Conservation (phyloP, 2,113 vertebrate species). For the Passer domesticus region DNA sequence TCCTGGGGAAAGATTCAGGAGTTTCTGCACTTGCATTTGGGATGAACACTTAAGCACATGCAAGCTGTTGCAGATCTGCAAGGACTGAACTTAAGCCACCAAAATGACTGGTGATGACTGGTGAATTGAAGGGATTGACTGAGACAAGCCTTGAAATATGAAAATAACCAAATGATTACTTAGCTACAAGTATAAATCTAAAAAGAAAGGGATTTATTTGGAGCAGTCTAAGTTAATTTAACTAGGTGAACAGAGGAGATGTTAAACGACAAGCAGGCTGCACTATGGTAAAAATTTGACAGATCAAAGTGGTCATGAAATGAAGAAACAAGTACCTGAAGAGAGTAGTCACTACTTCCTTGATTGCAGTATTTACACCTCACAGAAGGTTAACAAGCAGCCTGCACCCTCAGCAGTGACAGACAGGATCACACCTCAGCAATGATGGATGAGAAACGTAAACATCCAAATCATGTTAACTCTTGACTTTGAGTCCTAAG, state of each 20-base stretch:
- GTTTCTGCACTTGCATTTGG: slow-evolving; percentile 71
- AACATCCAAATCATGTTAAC: not conserved
- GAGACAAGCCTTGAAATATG: slow-evolving; percentile 11
- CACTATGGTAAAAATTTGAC: not conserved
- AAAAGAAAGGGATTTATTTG: not conserved
- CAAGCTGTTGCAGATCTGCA: not conserved
- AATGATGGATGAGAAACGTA: not conserved
- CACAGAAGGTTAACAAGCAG: not conserved
- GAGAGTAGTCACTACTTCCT: not conserved
- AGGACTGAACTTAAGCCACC: slow-evolving; percentile 19
- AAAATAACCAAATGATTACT: slow-evolving; percentile 15
- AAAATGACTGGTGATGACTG: not conserved
- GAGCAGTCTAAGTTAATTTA: not conserved
- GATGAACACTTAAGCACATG: slow-evolving; percentile 6
- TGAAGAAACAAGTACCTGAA: not conserved
- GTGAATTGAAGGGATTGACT: slow-evolving; percentile 23
- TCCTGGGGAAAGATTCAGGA: slow-evolving; percentile 75
- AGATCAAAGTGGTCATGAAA: not conserved
- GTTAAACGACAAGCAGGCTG: not conserved
- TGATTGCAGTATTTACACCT: not conserved
- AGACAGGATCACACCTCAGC: not conserved
- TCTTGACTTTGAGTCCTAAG: not conserved
- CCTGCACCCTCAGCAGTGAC: not conserved
- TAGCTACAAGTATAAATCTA: not conserved
- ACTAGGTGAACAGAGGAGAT: not conserved